Base-by-base conservation (phyloP, 2,797 vertebrate genomes). In the Melanotaenia trifasciata region DNA sequence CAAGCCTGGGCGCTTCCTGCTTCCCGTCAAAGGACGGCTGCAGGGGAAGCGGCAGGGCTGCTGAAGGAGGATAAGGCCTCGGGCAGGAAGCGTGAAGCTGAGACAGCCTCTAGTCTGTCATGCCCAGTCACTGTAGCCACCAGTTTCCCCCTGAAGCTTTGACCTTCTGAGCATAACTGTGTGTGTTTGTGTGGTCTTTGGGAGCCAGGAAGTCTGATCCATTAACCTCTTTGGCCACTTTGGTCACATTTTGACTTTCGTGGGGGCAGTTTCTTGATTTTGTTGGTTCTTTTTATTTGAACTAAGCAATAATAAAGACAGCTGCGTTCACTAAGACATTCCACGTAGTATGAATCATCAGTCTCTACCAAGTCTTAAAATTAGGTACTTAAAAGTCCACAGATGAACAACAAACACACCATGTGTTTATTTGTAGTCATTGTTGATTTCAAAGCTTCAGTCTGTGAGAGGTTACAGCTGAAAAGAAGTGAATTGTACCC, bases 11-110 rank as follows among this genome's bases (percentile, higher is more conserved):
- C 36, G 81, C 85, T 91, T 94, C 91, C 92, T 91, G 90, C 90
- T 92, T 94, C 92, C 92, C 88, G 89, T 88, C 70, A 89, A 86
- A 85, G 82, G 79, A 87, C 64, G 85, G 73, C 82, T 90, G 84
- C 84, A 85, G 83, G 76, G 88, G 91, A 92, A 92, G 74, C 70
- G 38, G 79, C 87, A 75, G 84, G 79, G 67, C 87, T 94, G 92
- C 78, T 54, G 70, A 43, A 73, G 71, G 30, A 80, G 92, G 93
- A 93, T 94, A 92, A 92, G 87, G 80, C 80, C 76, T 56, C 5
- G 33, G 79, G 64, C 90, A 93, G 92, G 93, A 94, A 92, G 87
- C 51, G 28, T 84, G 65, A 79, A 84, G 83, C 81, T 72, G 78
- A 89, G 89, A 82, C 85, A 47, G 78, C 68, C 84, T 80, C 79